Percentiles rank a stretch among this genome's conserved stretches.
These are phyloP conservation scores for Cydia amplana DNA, from an alignment of 1,140 invertebrate genomes.

Conservation along the genomic window DNA sequence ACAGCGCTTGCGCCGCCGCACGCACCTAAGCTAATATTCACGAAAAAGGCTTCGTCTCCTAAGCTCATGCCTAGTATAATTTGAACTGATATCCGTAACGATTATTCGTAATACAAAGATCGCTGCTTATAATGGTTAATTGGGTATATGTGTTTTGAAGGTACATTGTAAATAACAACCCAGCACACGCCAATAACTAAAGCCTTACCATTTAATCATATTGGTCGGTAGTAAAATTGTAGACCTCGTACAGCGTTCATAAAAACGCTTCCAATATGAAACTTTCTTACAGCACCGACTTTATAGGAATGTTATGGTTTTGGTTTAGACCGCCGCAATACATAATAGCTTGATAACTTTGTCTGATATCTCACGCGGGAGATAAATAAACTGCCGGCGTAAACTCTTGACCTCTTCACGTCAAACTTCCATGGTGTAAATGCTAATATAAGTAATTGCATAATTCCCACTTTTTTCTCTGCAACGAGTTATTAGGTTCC, in stretches of 20 bases:
- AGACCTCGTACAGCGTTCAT: background rate
- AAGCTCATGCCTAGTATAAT: background rate
- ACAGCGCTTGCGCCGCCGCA: slow-evolving; percentile 54
- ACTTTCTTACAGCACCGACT: background rate
- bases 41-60: background rate
- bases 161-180: background rate
- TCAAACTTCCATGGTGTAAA: background rate
- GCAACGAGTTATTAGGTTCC: background rate
- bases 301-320: background rate
- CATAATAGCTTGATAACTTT: too few relatives aligned
- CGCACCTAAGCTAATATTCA: slow-evolving; percentile 36
- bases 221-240: slow-evolving; percentile 33
- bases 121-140: background rate
- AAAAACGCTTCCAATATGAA: slow-evolving; percentile 8
- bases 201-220: slow-evolving; percentile 31
- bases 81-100: background rate
- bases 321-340: background rate
- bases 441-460: slow-evolving; percentile 13
- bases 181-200: slow-evolving; percentile 30
- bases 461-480: slow-evolving; percentile 26
- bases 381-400: background rate
- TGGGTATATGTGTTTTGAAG: background rate
- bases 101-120: background rate
- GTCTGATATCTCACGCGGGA: too few relatives aligned
- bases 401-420: background rate